Conservation (phyloP, 2,113 vertebrate species). For the Macrotis lagotis region DNA sequence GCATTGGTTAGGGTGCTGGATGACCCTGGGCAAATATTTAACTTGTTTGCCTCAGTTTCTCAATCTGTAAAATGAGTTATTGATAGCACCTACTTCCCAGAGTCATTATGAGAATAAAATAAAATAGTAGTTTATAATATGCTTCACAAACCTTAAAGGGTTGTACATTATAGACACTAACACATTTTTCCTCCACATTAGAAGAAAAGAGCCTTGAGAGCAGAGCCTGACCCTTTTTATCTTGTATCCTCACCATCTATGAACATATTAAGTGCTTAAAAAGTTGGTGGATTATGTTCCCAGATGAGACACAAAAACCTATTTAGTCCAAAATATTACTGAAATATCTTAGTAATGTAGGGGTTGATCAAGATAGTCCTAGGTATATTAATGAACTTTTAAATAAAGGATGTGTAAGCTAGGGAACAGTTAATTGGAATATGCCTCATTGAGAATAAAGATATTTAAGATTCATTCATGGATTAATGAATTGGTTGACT, state of each 20-base stretch:
- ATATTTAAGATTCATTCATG: neutral
- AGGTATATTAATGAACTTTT: neutral
- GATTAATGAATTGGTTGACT: neutral
- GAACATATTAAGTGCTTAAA: neutral
- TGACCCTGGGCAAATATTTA: neutral
- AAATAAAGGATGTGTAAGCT: neutral
- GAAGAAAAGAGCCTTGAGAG: neutral
- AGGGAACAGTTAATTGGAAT: neutral
- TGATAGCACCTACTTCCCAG: neutral
- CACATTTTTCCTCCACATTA: neutral
- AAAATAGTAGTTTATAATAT: neutral
- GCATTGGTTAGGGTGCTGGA: neutral
- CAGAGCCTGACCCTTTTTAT: neutral
- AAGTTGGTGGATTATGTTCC: neutral
- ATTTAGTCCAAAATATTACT: neutral
- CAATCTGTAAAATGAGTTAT: neutral
- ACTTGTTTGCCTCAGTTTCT: neutral
- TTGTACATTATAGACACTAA: neutral
- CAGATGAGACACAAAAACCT: neutral
- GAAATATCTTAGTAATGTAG: neutral
- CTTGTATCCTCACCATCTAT: neutral
- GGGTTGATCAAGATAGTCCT: neutral
- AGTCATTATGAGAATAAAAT: neutral
- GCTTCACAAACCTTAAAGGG: neutral
- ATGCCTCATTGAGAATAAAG: neutral